Evolutionary conservation across 2,888 invertebrate genomes (phyloP).

Genomic region (Mimachlamys varia): DNA sequence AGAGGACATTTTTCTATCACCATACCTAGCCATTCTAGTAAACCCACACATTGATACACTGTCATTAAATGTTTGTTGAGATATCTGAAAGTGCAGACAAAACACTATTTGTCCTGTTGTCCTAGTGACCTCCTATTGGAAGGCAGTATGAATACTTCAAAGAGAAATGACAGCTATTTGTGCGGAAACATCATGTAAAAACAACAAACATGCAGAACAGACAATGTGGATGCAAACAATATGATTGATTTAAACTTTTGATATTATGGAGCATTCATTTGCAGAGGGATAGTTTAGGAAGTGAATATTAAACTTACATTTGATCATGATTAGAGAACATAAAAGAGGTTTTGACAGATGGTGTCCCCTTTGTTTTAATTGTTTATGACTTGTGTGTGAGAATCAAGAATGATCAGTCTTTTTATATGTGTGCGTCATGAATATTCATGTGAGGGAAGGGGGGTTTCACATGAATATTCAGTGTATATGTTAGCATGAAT

Average conservation of each 20-base stretch:
- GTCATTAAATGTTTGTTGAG: background rate
- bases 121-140: background rate
- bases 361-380: slow-evolving; percentile 16
- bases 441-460: background rate
- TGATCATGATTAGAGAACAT: too few relatives aligned
- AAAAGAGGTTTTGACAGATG: background rate
- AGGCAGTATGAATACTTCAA: background rate
- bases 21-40: background rate
- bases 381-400: background rate
- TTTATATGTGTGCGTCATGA: background rate
- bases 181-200: too few relatives aligned
- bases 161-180: too few relatives aligned
- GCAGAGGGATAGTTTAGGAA: too few relatives aligned
- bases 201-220: too few relatives aligned
- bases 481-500: background rate
- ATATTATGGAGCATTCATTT: too few relatives aligned
- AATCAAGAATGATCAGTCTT: background rate
- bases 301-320: too few relatives aligned
- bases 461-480: background rate
- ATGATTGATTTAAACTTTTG: too few relatives aligned
- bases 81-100: background rate
- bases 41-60: background rate
- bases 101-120: background rate
- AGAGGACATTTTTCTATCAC: background rate
- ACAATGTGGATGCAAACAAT: too few relatives aligned